Evolutionary conservation across 2,113 vertebrate species (phyloP).

Genomic region (Psettodes erumei): DNA sequence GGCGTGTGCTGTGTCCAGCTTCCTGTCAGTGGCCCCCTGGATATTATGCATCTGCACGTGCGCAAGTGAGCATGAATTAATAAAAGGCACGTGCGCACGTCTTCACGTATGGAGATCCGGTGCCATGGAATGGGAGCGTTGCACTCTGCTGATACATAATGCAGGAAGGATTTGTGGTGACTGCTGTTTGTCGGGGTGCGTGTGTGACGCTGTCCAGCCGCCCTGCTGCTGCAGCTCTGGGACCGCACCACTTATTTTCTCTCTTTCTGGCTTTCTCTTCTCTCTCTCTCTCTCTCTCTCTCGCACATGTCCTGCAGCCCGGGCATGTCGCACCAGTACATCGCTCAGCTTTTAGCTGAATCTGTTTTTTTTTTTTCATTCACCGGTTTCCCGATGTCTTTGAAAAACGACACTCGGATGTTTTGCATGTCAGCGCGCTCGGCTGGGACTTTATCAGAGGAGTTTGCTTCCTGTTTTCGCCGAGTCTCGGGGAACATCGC

Average conservation of each 20-base stretch:
- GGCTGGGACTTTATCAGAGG: slow-evolving; percentile 39
- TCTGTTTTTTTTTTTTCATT: slow-evolving; percentile 24
- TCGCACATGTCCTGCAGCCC: slow-evolving; percentile 19
- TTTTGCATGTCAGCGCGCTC: slow-evolving; percentile 18
- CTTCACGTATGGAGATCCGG: slow-evolving; percentile 13
- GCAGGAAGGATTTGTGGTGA: slow-evolving; percentile 64
- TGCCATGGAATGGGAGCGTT: slow-evolving; percentile 13
- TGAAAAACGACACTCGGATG: slow-evolving; percentile 26
- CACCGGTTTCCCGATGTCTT: slow-evolving; percentile 20
- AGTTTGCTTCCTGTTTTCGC: slow-evolving; percentile 69
- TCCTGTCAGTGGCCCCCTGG: slow-evolving; percentile 39
- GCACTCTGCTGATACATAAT: slow-evolving; percentile 45
- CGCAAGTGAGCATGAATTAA: slow-evolving; percentile 42
- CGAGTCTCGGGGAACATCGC: slow-evolving; percentile 26
- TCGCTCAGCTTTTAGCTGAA: slow-evolving; percentile 55
- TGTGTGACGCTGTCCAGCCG: slow-evolving; percentile 28
- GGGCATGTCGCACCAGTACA: slow-evolving; percentile 27
- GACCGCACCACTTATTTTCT: slow-evolving; percentile 6
- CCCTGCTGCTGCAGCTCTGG: slow-evolving; percentile 33
- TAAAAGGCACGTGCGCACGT: slow-evolving; percentile 3
- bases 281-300: slow-evolving; percentile 14
- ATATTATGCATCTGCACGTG: slow-evolving; percentile 12
- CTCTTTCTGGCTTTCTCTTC: slow-evolving; percentile 5
- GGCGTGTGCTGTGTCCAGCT: neutral
- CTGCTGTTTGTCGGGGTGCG: slow-evolving; percentile 54